Base-by-base conservation (phyloP, 2,113 vertebrate species). In the Ptilorrhoa leucosticta region DNA sequence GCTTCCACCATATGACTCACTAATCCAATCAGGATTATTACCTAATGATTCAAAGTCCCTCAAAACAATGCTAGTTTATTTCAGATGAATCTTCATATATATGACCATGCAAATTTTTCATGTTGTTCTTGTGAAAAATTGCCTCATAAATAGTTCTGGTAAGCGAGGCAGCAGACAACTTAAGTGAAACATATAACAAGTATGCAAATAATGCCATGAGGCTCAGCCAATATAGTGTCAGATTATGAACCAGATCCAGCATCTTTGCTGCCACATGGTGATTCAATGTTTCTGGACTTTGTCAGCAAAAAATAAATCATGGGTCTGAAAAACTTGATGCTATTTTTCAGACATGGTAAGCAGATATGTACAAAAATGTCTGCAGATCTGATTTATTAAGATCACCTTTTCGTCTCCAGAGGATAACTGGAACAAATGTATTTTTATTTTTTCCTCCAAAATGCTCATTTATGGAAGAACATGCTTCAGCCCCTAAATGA, bases 401-500 rank as follows among this genome's bases (percentile, higher is more conserved):
- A 86, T 90, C 72, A 95, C 47, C 57, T 47, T 83, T 88, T 87
- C 86, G 68, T 94, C 95, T 95, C 65, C 63, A 90, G 94, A 96
- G 89, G 83, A 94, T 78, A 78, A 82, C 63, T 75, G 39, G 71
- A 95, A 86, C 45, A 83, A 45, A n/a, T 22, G 37, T 40, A 28
- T 63, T 89, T 87, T 86, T 87, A 42, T 56, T 80, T 80, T 70
- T 71, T 56, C 57, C 30, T 79, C 50, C 45, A 65, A 96, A 97
- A 96, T 94, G 73, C 87, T 97, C 94, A 93, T 98, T 98, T 98
- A 92, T 97, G 95, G 89, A 96, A 87, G 89, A 97, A 61, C 68
- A 78, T 93, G 89, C 97, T 97, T 97, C 90, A 73, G 61, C 40
- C 90, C 90, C 94, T 96, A 92, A 98, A 93, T 94, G 97, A 98